Percentiles rank a stretch among this genome's conserved stretches.
Conservation (phyloP, 2,113 vertebrate species). For the Promerops cafer region DNA sequence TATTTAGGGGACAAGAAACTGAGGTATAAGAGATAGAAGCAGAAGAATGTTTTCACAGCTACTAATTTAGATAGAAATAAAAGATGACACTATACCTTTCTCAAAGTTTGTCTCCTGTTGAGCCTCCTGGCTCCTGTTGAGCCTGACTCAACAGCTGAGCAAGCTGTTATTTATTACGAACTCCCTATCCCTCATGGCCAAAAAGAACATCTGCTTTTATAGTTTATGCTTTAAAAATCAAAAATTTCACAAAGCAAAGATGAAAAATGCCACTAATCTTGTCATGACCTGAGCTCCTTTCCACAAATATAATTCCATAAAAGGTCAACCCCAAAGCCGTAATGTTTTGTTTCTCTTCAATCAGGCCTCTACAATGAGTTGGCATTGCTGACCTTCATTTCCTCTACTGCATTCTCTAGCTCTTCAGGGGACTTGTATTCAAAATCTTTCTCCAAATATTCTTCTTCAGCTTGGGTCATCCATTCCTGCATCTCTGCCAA, state of each 20-base stretch:
- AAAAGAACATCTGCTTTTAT: conserved; percentile 14
- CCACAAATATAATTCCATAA: neutral
- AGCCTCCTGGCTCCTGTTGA: no score
- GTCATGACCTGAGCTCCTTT: neutral
- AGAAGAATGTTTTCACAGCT: neutral
- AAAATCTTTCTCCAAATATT: conserved; percentile 95
- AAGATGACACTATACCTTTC: neutral
- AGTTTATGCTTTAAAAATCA: neutral
- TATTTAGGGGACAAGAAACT: neutral
- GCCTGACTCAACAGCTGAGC: neutral
- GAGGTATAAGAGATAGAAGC: neutral
- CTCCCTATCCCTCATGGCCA: neutral
- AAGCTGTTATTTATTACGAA: neutral
- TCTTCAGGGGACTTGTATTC: conserved; percentile 96
- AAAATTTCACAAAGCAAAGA: neutral
- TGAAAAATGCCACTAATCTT: neutral
- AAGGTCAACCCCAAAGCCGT: neutral
- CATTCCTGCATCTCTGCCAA: conserved; percentile 98
- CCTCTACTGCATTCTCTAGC: conserved; percentile 86
- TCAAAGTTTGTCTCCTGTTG: neutral
- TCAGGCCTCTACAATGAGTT: neutral
- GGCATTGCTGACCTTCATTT: conserved; percentile 87
- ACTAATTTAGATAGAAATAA: neutral
- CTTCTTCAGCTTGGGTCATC: conserved; percentile 94
- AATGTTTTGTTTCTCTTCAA: neutral